phyloP scores from a whole-genome alignment of 2,797 vertebrate species.

The Trachurus trachurus region DNA sequence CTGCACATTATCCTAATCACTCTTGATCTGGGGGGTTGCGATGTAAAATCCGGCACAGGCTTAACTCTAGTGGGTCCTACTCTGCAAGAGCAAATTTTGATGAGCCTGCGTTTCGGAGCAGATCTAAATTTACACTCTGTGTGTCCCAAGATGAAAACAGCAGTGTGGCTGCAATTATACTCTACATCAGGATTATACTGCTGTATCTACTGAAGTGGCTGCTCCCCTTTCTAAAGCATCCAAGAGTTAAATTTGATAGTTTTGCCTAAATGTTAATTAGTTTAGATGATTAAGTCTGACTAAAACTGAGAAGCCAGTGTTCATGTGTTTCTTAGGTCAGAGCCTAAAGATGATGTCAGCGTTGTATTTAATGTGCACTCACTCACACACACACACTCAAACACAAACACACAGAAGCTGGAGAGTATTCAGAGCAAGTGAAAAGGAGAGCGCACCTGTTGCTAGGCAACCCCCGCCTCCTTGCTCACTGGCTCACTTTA shows the following conservation, averaged over 20 bases:
- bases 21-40: constrained; percentile 22
- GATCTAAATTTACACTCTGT: constrained; percentile 17
- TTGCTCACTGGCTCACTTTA: constrained; percentile 63
- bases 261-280: not conserved
- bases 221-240: not conserved
- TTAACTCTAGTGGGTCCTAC: constrained; percentile 12
- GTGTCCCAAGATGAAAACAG: not conserved
- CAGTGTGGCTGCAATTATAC: not conserved
- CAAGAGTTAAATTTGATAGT: not conserved
- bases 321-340: constrained; percentile 46
- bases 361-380: constrained; percentile 49
- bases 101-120: constrained; percentile 5
- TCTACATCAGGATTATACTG: not conserved
- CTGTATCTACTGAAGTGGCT: not conserved
- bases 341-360: constrained; percentile 58
- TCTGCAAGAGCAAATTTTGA: constrained; percentile 20
- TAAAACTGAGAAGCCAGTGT: not conserved
- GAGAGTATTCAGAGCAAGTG: constrained; percentile 69
- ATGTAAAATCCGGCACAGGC: constrained; percentile 32
- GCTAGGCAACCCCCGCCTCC: constrained; percentile 84
- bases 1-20: constrained; percentile 63
- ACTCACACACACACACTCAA: not conserved
- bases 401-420: constrained; percentile 47
- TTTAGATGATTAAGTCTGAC: not conserved
- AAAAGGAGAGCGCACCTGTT: constrained; percentile 83